Percentiles rank a stretch among this genome's conserved stretches.
Conservation (phyloP, 2,113 vertebrate genomes). For the Columba janthina region DNA sequence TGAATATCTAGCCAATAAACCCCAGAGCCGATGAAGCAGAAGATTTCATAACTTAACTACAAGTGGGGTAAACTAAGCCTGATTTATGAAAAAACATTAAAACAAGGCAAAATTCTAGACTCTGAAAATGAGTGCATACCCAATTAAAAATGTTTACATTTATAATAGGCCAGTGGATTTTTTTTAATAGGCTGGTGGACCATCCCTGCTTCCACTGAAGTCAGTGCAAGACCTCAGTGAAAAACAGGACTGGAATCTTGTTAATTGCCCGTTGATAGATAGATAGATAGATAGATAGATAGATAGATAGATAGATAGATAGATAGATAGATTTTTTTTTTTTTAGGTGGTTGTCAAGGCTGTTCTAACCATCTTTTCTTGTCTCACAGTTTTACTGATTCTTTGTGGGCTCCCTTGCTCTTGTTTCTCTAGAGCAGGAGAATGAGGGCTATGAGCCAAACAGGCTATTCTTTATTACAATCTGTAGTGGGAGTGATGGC, state of each 20-base stretch:
- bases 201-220: not conserved
- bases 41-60: not conserved
- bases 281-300: not conserved
- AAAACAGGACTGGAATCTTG: not conserved
- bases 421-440: not conserved
- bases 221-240: not conserved
- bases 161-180: not conserved
- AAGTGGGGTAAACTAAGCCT: not conserved
- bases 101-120: not conserved
- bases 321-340: not conserved
- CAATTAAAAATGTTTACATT: not conserved
- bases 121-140: not conserved
- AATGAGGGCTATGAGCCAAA: slow-evolving; percentile 7
- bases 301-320: accelerated
- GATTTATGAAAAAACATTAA: not conserved
- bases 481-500: slow-evolving; percentile 40
- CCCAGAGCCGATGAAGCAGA: not conserved
- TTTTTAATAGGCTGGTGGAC: not conserved
- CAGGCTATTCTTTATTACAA: slow-evolving; percentile 22
- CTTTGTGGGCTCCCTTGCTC: not conserved
- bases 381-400: not conserved
- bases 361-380: not conserved
- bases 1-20: not conserved
- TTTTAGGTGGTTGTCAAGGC: not conserved
- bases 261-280: not conserved